phyloP scores from a whole-genome alignment of 2,113 vertebrate species.

The Tragelaphus strepsiceros region DNA sequence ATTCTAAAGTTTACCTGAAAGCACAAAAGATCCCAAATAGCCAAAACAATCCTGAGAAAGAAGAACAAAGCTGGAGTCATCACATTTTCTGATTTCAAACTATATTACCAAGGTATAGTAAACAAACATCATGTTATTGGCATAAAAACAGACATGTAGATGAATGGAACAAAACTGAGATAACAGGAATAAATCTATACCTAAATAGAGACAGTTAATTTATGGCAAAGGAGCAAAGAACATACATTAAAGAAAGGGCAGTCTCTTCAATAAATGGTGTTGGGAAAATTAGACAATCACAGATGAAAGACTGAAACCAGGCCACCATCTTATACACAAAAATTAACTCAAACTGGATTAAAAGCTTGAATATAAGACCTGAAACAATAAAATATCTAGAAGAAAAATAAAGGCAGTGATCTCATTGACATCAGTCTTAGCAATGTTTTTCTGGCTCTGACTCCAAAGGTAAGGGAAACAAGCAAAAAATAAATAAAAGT shows the following conservation, averaged over 20 bases:
- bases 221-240: not conserved
- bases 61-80: not conserved
- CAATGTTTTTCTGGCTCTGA: not conserved
- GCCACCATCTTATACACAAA: not conserved
- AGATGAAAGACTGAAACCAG: not conserved
- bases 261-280: not conserved
- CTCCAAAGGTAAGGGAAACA: not conserved
- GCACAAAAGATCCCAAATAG: not conserved
- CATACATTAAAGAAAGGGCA: not conserved
- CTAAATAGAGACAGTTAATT: not conserved
- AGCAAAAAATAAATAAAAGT: not conserved
- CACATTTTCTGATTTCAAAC: not conserved
- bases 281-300: not conserved
- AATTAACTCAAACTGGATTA: not conserved
- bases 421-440: not conserved
- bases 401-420: not conserved
- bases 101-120: not conserved
- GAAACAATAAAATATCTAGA: not conserved
- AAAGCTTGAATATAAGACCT: not conserved
- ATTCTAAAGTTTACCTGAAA: not conserved
- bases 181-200: not conserved
- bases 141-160: not conserved
- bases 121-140: not conserved
- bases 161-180: not conserved
- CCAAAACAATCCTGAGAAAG: not conserved